Base-by-base conservation (phyloP, 2,113 vertebrate species). In the Mesitornis unicolor region DNA sequence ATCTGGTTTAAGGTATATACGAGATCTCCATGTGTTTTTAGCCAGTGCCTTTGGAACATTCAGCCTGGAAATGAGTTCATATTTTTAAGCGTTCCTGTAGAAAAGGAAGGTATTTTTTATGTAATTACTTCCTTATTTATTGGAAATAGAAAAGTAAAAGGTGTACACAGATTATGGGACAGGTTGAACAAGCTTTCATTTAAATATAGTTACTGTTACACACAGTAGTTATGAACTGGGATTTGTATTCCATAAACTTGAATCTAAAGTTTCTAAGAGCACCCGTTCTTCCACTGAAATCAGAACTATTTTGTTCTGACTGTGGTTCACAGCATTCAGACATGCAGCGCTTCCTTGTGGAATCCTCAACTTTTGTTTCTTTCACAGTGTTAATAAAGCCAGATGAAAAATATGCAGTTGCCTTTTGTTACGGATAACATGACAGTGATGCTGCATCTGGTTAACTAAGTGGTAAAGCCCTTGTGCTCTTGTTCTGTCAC, bases 221-320 rank as follows among this genome's bases (percentile, higher is more conserved):
- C 10, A 14, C 26, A 63, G 35, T 28, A 70, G 38, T 48, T 59
- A 67, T 11, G 17, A 75, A 26, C 3, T 53, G 50, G 29, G 21
- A 61, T 64, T 48, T 45, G 14, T 35, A 42, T 22, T 67, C n/a
- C 8, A 15, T 31, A 11, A 59, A 59, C 10, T 47, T 56, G 33
- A 45, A 81, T 28, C 33, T 84, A 20, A 74, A 31, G 16, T 78
- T 84, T 75, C 31, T 38, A 36, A 84, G 20, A 67, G 38, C 56
- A 84, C 38, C 24, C 1, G 0, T 53, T 61, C 57, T 50, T 84
- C 36, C 22, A 24, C 4, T 0, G 3, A 82, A 29, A 40, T 9
- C 48, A 53, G 76, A 95, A 26, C 22, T 25, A 8, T 64, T 92
- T 94, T 77, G 19, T 69, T 92, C 48, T 7, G 1, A 38, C 36